Percentiles rank a stretch among this genome's conserved stretches.
Conservation (phyloP, 2,888 invertebrate species). For the Ophioninae sp. region DNA sequence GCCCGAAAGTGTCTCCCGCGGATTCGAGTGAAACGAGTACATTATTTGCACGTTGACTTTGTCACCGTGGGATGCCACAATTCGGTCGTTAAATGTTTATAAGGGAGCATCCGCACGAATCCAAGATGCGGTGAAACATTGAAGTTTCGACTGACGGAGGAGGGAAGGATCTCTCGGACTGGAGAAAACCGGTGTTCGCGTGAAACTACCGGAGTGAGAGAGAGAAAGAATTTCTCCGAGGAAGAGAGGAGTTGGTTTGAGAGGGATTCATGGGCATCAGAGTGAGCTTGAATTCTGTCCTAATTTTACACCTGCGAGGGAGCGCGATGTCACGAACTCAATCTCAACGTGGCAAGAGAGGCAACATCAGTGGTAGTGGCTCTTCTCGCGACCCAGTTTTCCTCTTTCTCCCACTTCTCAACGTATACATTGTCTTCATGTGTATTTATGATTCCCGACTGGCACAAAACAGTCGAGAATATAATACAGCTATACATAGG, state of each 20-base stretch:
- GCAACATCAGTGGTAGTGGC: constrained; percentile 16
- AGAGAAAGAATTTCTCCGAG: not conserved
- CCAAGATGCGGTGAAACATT: constrained; percentile 24
- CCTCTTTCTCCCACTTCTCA: constrained; percentile 46
- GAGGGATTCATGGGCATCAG: constrained; percentile 22
- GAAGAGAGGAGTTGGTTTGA: not conserved
- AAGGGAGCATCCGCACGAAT: constrained; percentile 19
- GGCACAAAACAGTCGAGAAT: constrained; percentile 57
- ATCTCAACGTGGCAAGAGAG: constrained; percentile 38
- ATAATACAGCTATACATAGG: constrained; percentile 38
- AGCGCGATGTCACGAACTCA: constrained; percentile 59
- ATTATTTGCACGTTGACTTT: not conserved
- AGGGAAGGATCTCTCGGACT: constrained; percentile 6
- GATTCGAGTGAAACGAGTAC: not conserved
- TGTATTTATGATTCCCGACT: constrained; percentile 37
- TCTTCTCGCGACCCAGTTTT: constrained; percentile 58
- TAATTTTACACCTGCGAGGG: constrained; percentile 52
- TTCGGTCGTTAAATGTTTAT: constrained; percentile 15
- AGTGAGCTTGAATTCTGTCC: constrained; percentile 57
- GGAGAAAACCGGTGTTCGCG: not conserved
- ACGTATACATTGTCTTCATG: constrained; percentile 4
- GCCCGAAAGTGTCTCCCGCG: too few species aligned
- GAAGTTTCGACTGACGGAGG: constrained; percentile 16
- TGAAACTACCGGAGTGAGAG: constrained; percentile 1
- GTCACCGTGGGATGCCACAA: not conserved